phyloP scores from a whole-genome alignment of 2,113 vertebrate genomes.

The Myrmophylax atrothorax region DNA sequence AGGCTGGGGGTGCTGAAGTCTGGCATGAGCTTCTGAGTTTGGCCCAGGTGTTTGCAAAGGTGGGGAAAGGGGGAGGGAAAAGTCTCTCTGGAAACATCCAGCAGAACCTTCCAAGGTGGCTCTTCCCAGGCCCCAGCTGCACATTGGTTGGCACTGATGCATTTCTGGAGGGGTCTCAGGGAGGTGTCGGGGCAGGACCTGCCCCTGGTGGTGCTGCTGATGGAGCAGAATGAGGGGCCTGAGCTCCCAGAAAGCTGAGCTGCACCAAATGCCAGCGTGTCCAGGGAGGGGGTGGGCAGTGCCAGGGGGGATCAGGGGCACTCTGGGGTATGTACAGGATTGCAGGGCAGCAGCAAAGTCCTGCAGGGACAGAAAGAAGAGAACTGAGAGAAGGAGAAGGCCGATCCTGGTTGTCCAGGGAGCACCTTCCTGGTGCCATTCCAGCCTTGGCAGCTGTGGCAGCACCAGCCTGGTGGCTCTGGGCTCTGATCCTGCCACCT shows the following conservation, averaged over 20 bases:
- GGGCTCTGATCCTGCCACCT: not conserved
- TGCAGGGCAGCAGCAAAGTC: not conserved
- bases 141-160: not conserved
- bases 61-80: not conserved
- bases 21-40: not conserved
- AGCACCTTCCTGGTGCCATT: not conserved
- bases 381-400: not conserved
- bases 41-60: not conserved
- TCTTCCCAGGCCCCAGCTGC: not conserved
- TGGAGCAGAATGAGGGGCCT: not conserved
- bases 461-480: not conserved
- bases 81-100: not conserved
- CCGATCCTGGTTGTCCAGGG: not conserved
- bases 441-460: not conserved
- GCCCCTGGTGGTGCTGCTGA: not conserved
- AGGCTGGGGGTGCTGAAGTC: not conserved
- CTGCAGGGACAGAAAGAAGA: not conserved
- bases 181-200: not conserved
- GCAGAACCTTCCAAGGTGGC: not conserved
- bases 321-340: not conserved
- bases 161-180: not conserved
- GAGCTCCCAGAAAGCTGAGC: not conserved
- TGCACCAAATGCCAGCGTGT: not conserved
- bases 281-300: not conserved
- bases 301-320: fast-evolving